Evolutionary conservation across 2,888 invertebrate species (phyloP), one percentile per base, ranked within the genome.

Genomic region (Glomeris marginata): DNA sequence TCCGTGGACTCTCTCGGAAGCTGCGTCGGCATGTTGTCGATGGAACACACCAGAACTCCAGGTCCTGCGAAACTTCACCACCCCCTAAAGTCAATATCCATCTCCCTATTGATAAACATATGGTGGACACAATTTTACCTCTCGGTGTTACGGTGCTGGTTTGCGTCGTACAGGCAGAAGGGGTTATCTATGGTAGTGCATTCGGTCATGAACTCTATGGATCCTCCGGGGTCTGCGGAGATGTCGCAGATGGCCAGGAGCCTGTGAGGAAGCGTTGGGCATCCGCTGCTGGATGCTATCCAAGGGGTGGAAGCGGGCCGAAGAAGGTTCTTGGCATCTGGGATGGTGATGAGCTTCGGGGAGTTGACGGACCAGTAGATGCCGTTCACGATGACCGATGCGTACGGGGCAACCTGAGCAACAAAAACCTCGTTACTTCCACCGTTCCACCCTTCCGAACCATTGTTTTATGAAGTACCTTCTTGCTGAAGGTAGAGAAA

Each of bases 11-110:
- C 98, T 41, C 87, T 75, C 0, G 98, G 98, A 54, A 99, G 72
- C 66, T 99, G 98, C 0, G 98, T 98, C 1, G 98, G 98, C 98
- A 99, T 98, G 69, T 99, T 99, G 69, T 99, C 98, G 58, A 99
- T 98, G 15, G 95, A 95, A 65, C 98, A 99, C n/a, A 99, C 95
- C 47, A 99, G 70, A 1, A 98, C 94, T 18, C 98, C 98, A 0
- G 91, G 85, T 0, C 95, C 95, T 66, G 85, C 87, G 69, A 94
- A 94, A 66, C 88, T 84, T 61, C 41, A 58, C n/a, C n/a, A n/a
- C n/a, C n/a, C n/a, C n/a, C n/a, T n/a, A n/a, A n/a, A n/a, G n/a
- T n/a, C n/a, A n/a, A n/a, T n/a, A n/a, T n/a, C n/a, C n/a, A n/a
- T n/a, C n/a, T n/a, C n/a, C n/a, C n/a, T n/a, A n/a, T n/a, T n/a